Percentiles rank a stretch among this genome's conserved stretches.
phyloP scores from a whole-genome alignment of 2,797 vertebrate species.

The Malacoraja senta region DNA sequence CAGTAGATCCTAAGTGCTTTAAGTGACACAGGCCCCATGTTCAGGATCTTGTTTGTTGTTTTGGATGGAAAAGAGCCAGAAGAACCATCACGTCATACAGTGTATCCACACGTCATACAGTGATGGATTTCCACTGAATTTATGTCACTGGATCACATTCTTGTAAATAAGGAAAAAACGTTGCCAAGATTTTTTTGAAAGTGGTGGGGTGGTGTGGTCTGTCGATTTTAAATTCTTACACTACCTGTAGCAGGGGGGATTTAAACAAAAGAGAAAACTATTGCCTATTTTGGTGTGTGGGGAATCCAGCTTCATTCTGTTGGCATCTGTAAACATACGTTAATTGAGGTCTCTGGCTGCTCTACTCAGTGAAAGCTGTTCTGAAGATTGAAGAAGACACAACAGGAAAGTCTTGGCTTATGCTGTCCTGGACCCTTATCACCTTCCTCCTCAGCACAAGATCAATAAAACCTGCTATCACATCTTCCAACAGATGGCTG shows the following conservation, averaged over 20 bases:
- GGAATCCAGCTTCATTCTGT: background rate
- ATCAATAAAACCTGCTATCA: background rate
- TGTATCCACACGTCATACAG: no score
- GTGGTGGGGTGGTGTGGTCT: background rate
- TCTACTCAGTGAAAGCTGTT: background rate
- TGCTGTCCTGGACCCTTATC: background rate
- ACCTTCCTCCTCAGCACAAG: background rate
- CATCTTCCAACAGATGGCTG: background rate
- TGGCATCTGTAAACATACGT: no score
- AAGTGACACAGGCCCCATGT: background rate
- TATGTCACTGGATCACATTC: constrained; percentile 10
- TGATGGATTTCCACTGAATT: background rate
- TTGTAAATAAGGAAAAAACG: background rate
- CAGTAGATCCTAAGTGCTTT: background rate
- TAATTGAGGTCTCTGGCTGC: no score
- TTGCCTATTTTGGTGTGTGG: no score
- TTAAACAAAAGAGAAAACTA: background rate
- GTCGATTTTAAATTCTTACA: background rate
- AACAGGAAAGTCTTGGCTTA: background rate
- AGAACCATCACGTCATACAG: no score
- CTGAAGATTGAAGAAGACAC: background rate
- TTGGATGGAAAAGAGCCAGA: constrained; percentile 5
- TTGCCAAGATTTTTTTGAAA: background rate
- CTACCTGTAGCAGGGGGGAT: background rate
- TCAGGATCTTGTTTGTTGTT: background rate